A percentile compares a stretch with the other conserved stretches of the same genome.
Evolutionary conservation across 2,888 invertebrate genomes (phyloP).

Genomic region (Mesodorylaimus sp.): DNA sequence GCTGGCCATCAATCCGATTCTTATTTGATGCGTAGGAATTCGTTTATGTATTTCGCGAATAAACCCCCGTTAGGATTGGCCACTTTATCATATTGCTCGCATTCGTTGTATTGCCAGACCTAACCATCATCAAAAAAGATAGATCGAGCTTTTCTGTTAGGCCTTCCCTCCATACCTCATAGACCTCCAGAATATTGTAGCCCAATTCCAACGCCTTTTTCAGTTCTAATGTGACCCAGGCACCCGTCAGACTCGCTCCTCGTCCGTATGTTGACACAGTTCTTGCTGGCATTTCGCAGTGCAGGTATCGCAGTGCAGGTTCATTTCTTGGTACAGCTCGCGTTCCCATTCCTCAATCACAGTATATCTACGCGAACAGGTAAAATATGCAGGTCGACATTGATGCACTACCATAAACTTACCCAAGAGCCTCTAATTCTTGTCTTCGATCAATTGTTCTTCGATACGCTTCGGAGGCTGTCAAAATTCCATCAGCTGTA

Average conservation of each 20-base stretch:
- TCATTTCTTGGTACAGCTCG: too few species aligned
- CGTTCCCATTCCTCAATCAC: too few species aligned
- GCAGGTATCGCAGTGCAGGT: constrained; percentile 12
- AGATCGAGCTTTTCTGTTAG: too few species aligned
- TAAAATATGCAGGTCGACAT: too few species aligned
- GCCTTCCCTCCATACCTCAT: constrained; percentile 4
- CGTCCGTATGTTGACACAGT: background rate
- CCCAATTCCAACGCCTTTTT: background rate
- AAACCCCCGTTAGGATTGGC: constrained; percentile 3
- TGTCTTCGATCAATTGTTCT: too few species aligned
- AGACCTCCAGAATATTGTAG: background rate
- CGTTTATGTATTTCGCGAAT: background rate
- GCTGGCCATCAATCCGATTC: background rate
- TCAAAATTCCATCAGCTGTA: too few species aligned
- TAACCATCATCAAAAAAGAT: constrained; percentile 9
- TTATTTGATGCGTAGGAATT: background rate
- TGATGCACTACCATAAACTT: too few species aligned
- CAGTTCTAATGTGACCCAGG: background rate
- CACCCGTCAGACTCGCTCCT: background rate
- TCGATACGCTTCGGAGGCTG: too few species aligned
- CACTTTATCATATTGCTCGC: background rate
- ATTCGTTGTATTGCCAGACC: constrained; percentile 18
- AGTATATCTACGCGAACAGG: too few species aligned
- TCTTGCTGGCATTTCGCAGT: too few species aligned
- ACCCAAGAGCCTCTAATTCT: too few species aligned